A percentile compares a stretch with the other conserved stretches of the same genome.
Conservation (phyloP, 1,140 invertebrate species). For the Cardiocondyla obscurior region DNA sequence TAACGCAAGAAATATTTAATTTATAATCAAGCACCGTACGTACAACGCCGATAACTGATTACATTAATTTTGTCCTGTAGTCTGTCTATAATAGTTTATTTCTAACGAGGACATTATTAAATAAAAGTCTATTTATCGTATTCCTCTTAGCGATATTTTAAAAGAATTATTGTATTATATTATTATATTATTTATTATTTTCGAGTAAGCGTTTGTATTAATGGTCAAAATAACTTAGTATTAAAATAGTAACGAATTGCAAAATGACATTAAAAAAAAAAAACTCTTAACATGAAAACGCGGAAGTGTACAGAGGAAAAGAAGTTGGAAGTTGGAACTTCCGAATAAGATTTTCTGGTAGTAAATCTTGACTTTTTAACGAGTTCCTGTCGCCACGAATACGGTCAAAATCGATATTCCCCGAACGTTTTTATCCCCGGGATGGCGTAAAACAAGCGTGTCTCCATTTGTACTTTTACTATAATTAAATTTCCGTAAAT, state of each 20-base stretch:
- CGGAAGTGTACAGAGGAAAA: background rate
- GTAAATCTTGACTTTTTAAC: slow-evolving; percentile 51
- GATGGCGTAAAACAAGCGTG: slow-evolving; percentile 14
- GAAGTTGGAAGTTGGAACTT: slow-evolving; percentile 41
- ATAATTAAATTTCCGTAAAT: slow-evolving; percentile 10
- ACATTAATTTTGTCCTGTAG: slow-evolving; percentile 1
- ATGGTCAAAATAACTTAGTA: slow-evolving; percentile 7
- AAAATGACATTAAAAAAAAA: slow-evolving; percentile 10
- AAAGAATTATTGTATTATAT: background rate
- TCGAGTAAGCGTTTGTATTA: background rate
- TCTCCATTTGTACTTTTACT: background rate
- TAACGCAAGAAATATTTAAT: background rate
- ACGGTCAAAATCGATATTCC: slow-evolving; percentile 54
- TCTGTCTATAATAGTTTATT: background rate
- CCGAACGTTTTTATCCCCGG: slow-evolving; percentile 21
- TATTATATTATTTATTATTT: background rate
- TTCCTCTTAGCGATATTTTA: background rate
- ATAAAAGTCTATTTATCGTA: background rate
- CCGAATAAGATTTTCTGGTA: slow-evolving; percentile 33
- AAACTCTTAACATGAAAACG: background rate
- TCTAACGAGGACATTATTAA: background rate
- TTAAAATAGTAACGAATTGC: slow-evolving; percentile 45
- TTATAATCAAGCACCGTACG: no score
- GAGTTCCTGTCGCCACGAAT: slow-evolving; percentile 8
- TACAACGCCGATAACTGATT: no score